Evolutionary conservation across 2,888 invertebrate species (phyloP), one percentile per base, ranked within the genome.

Genomic region (Schizaphis graminum): DNA sequence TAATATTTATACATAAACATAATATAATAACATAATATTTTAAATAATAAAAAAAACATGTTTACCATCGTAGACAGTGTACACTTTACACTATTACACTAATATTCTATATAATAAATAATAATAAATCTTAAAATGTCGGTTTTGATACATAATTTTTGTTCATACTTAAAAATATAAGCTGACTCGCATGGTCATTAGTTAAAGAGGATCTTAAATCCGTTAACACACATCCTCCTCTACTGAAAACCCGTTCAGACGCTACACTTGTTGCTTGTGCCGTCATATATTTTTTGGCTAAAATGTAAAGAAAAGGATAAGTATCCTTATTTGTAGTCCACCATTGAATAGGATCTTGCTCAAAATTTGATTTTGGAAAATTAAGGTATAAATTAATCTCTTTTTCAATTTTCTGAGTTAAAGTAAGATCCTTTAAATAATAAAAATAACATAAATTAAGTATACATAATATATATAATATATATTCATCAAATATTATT

Each of bases 191-290:
- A 49, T 88, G 94, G 94, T 94, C 44, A 24, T 49, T 84, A 94
- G 85, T 41, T 95, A 44, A 89, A 90, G 57, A 57, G 92, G n/a
- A 94, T 88, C 87, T 88, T 11, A 26, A 28, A 41, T 49, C 87
- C 26, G 49, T 88, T 49, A 88, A 10, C 26, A 88, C 53, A n/a
- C 47, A 88, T 26, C 87, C 87, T 49, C 87, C 87, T 88, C 49
- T 86, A n/a, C 87, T 88, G 28, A 88, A 88, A 26, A 88, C 28
- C 8, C 87, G 47, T 88, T 88, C 87, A 88, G 87, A 49, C n/a
- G 87, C 87, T n/a, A 88, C 49, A 28, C 87, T 88, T 88, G 87
- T 88, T 26, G 87, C 87, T 28, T 88, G 87, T 16, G 49, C 53
- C 16, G 49, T 49, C 53, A 88, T 13, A 49, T 8, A 11, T 88